Conservation (phyloP, 2,888 invertebrate species). For the Amitus sp. region DNA sequence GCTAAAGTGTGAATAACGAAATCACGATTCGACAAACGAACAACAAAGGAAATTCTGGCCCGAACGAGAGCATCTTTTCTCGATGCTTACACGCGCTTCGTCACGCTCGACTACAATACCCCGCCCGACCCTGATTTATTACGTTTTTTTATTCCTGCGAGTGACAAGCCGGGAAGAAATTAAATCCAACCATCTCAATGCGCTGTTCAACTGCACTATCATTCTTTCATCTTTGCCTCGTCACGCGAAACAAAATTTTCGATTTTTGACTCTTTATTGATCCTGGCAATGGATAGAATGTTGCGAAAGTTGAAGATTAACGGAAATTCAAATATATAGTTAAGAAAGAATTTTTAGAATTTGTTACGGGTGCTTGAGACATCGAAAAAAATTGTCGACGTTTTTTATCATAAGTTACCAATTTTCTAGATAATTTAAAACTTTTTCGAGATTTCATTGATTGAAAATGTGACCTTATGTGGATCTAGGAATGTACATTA, state of each 20-base stretch:
- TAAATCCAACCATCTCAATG: slow-evolving; percentile 11
- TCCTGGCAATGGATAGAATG: too few relatives aligned
- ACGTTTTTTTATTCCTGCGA: slow-evolving; percentile 8
- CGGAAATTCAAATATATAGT: too few relatives aligned
- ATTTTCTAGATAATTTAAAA: too few relatives aligned
- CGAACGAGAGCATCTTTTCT: neutral
- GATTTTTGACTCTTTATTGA: slow-evolving; percentile 44
- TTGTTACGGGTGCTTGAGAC: too few relatives aligned
- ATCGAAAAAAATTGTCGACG: too few relatives aligned
- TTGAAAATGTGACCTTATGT: too few relatives aligned
- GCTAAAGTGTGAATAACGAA: too few relatives aligned
- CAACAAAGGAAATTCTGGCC: neutral
- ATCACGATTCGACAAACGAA: neutral
- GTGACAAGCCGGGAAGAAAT: slow-evolving; percentile 15
- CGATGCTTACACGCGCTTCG: neutral
- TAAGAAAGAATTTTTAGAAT: too few relatives aligned
- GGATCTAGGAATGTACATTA: too few relatives aligned
- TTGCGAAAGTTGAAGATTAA: too few relatives aligned
- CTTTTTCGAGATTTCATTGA: too few relatives aligned
- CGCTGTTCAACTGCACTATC: slow-evolving; percentile 1
- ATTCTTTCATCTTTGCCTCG: neutral
- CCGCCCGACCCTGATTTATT: slow-evolving; percentile 11
- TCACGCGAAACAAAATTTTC: slow-evolving; percentile 6
- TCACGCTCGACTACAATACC: neutral
- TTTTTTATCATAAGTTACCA: too few relatives aligned